Percentiles rank a stretch among this genome's conserved stretches.
Evolutionary conservation across 2,113 vertebrate species (phyloP).

Genomic region (Odontesthes bonariensis): DNA sequence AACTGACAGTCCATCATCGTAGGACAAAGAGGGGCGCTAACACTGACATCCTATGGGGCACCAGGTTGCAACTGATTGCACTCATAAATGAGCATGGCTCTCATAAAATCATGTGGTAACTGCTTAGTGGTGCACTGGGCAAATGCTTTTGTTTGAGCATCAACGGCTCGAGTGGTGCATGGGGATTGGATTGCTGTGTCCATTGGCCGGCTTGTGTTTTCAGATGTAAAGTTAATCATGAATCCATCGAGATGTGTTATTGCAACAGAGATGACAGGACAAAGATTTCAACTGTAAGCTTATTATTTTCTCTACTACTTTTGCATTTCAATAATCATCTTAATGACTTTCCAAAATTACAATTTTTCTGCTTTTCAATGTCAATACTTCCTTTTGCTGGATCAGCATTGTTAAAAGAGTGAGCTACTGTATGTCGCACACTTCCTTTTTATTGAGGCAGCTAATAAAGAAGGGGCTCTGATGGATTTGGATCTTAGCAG

Average conservation of each 20-base stretch:
- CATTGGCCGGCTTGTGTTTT: conserved; percentile 37
- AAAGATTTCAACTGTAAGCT: conserved; percentile 27
- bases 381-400: not conserved
- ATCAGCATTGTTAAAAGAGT: not conserved
- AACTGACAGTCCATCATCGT: conserved; percentile 78
- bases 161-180: conserved; percentile 57
- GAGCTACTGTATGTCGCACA: not conserved
- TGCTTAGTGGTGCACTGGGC: conserved; percentile 77
- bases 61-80: conserved; percentile 80
- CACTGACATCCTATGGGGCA: conserved; percentile 77
- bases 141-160: conserved; percentile 75
- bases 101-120: conserved; percentile 82
- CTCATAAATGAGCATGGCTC: conserved; percentile 80
- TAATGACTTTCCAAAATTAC: not conserved
- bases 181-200: conserved; percentile 55
- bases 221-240: conserved; percentile 64
- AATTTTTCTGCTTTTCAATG: not conserved
- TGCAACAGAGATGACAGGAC: conserved; percentile 37
- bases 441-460: conserved; percentile 26
- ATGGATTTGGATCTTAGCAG: conserved; percentile 47
- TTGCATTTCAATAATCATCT: conserved; percentile 24
- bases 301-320: conserved; percentile 8
- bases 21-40: conserved; percentile 79
- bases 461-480: conserved; percentile 36
- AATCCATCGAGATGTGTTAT: conserved; percentile 57